Percentiles rank a stretch among this genome's conserved stretches.
phyloP scores from a whole-genome alignment of 2,797 vertebrate genomes.

The Micropoecilia bifurca region DNA sequence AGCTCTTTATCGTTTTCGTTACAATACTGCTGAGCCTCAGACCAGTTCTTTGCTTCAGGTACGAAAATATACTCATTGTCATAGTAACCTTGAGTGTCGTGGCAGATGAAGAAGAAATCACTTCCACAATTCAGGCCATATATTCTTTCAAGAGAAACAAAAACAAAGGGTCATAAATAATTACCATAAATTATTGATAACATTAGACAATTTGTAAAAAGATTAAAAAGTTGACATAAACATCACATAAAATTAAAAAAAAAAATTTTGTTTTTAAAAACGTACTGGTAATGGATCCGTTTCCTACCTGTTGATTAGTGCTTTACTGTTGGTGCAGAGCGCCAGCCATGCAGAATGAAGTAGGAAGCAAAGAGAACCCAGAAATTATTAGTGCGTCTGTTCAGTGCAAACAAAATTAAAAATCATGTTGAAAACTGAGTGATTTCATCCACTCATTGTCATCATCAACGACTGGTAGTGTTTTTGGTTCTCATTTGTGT shows the following conservation, averaged over 20 bases:
- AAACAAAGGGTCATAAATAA: background rate
- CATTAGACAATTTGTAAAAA: background rate
- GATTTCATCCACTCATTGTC: no score
- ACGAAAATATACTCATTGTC: accelerated
- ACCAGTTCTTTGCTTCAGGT: background rate
- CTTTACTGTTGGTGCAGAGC: background rate
- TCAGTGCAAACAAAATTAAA: background rate
- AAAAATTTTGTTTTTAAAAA: background rate
- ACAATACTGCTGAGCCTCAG: slow-evolving; percentile 35
- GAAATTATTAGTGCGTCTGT: background rate
- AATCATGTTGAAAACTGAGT: background rate
- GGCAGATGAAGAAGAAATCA: slow-evolving; percentile 18
- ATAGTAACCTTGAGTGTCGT: accelerated
- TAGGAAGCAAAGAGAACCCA: background rate
- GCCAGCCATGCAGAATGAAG: background rate
- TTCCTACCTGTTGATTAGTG: background rate
- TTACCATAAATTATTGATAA: background rate
- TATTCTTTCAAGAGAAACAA: slow-evolving; percentile 25
- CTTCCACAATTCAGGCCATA: accelerated
- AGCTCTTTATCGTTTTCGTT: accelerated
- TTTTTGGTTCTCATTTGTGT: no score
- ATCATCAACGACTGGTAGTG: no score
- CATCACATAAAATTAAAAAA: background rate
- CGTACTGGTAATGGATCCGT: background rate
- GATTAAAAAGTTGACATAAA: background rate